Evolutionary conservation across 1,140 invertebrate genomes (phyloP), one percentile per base, ranked within the genome.

Genomic region (Microplitis demolitor): DNA sequence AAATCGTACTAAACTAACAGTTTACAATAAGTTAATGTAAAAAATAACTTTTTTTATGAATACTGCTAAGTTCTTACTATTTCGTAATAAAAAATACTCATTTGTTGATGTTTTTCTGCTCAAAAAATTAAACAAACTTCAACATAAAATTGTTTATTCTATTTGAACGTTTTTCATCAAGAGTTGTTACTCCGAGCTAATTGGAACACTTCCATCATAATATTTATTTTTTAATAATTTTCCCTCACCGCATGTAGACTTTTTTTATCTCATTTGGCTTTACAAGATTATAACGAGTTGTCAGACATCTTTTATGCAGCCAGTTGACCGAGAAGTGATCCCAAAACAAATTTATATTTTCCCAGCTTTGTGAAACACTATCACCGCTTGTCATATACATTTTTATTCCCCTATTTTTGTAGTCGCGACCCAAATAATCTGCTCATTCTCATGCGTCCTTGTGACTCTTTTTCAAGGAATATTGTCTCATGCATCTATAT

Each of bases 401-500:
- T 31, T 3, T 60, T 60, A 8, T 33, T 60, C 24, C 33, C 13
- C 24, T 31, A 13, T 60, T 60, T 3, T 3, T 14, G 53, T 60
- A 60, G 58, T 62, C 9, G 11, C 16, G 37, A 50, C 39, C 50
- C 51, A 53, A n/a, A 37, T 33, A 62, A 53, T 68, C 53, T 53
- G 33, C 58, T 73, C 58, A 73, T 73, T 73, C 51, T 68, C 64
- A 68, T 73, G 71, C 64, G 68, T 63, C 64, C 56, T 60, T 16
- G 24, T 67, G 39, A 67, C 53, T 61, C 56, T 33, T 66, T 72
- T 73, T 16, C 9, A 35, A 14, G 24, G 53, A 67, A 68, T 73
- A 37, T 68, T 68, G 66, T 73, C 71, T 73, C 71, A 73, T 73
- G 66, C 71, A 73, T 73, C 66, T 66, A 73, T 73, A 73, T 73